Evolutionary conservation across 92 coral and sea anemone species (phyloP), one percentile per base, ranked within the genome.

Genomic region (Phymanthus crucifer): DNA sequence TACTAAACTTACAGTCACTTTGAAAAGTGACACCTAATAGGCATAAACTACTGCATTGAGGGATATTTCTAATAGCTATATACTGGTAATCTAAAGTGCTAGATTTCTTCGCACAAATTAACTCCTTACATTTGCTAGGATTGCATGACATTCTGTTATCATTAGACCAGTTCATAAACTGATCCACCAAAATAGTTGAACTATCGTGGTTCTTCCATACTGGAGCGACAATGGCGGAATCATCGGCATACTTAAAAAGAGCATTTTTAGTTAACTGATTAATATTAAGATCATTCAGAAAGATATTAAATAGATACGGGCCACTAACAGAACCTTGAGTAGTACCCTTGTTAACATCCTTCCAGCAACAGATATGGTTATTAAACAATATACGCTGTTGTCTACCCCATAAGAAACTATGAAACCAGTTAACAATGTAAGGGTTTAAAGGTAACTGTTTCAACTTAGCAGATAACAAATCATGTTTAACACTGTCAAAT

Each of bases 241-340:
- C 56, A 48, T 48, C 56, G 16, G 56, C 56, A 48, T 48, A 48
- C 21, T 48, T 48, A 6, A 18, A 12, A 12, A 48, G 56, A 12
- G 56, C 17, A 13, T 12, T 48, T 48, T 48, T 18, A 13, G 10
- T 11, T 10, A 10, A 21, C 17, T 18, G 19, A 48, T 48, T 48
- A 12, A 48, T 12, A 48, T 48, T 13, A 13, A 48, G 21, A 48
- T 48, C 56, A 48, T 48, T 48, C 21, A 48, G 16, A 48, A 48
- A 48, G 19, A 48, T 12, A 21, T 48, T 48, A 48, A 48, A 48
- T 12, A 48, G 16, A 65, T 82, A 84, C 2, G 89, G 89, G 23
- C 89, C 86, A 52, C 89, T 83, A 19, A 86, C 90, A 71, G 81
- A 81, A 31, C 90, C 90, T 50, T 86, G 90, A 34, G 85, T 86